These are phyloP conservation scores for Anguilla japonica DNA, from an alignment of 2,113 vertebrate genomes.

Conservation along the genomic window DNA sequence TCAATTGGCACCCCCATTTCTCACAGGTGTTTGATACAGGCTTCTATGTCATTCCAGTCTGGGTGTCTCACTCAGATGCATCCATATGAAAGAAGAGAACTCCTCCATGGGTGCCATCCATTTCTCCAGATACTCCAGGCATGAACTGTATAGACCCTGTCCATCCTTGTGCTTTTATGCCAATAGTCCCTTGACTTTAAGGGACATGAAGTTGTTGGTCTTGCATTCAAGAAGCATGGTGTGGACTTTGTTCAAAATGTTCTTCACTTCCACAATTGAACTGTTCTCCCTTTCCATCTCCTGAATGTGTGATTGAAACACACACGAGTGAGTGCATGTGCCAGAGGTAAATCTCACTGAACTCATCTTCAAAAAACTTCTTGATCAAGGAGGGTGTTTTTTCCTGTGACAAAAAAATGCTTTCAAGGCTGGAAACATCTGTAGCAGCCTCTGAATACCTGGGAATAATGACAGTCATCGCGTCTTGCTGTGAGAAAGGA, in stretches of 20 bases:
- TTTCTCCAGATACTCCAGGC: constrained; percentile 42
- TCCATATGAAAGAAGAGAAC: constrained; percentile 40
- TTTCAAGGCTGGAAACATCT: constrained; percentile 42
- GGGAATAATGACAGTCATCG: constrained; percentile 38
- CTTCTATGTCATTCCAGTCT: constrained; percentile 37
- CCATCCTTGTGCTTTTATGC: constrained; percentile 33
- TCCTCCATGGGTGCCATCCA: constrained; percentile 41
- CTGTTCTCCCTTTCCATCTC: constrained; percentile 36
- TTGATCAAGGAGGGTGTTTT: constrained; percentile 28
- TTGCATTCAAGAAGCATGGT: constrained; percentile 31
- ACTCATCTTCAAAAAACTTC: constrained; percentile 38
- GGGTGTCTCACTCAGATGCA: constrained; percentile 35
- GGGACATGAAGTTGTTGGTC: constrained; percentile 33
- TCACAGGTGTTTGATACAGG: constrained; percentile 29
- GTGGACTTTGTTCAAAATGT: constrained; percentile 32
- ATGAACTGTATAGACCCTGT: constrained; percentile 33
- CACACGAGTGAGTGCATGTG: constrained; percentile 43
- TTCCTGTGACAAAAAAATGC: constrained; percentile 40
- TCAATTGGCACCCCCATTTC: constrained; percentile 28
- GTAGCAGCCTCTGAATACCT: constrained; percentile 30
- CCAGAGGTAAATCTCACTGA: constrained; percentile 46
- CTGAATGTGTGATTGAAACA: constrained; percentile 27
- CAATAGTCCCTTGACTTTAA: constrained; percentile 38
- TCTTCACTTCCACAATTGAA: constrained; percentile 34
- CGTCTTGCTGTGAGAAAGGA: constrained; percentile 39